Base-by-base conservation (phyloP, 1,140 invertebrate genomes). In the Macrotrachela quadricornifera region DNA sequence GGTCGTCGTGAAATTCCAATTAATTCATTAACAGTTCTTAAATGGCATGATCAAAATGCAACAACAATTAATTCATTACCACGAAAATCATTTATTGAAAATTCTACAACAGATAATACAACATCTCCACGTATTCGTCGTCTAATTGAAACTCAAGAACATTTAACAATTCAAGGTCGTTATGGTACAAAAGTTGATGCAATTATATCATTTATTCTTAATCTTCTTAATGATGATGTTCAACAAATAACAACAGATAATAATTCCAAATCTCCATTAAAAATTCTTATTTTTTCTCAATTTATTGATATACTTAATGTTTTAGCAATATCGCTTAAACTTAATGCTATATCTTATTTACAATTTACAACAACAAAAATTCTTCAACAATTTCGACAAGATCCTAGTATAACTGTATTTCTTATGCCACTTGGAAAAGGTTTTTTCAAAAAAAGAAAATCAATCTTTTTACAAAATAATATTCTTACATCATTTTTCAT, bases 231-330 rank as follows among this genome's bases (percentile, higher is more conserved):
- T 42, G 18, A 21, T 36, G 14, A 17, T 45, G 1, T 43, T 43
- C 44, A 13, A 30, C 3, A 46, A 52, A 9, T 4, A 42, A 17
- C 17, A 50, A 45, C 38, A 21, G 11, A 1, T 6, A 38, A n/a
- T 50, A n/a, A 46, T 47, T 37, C 10, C 43, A 17, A 38, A 18
- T 12, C 15, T 50, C n/a, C 9, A 1, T 1, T n/a, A 3, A 39
- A 42, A 42, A 12, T 50, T 50, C 9, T 50, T 40, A 10, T 58
- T 53, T 58, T 57, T 48, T 63, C 65, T 46, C 60, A 75, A 67
- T 83, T 80, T 80, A 59, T 64, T 8, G 69, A 73, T 51, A 76
- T 82, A 1, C 63, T 83, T 36, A 70, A 76, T 55, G 66, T 79
- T 21, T 65, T 83, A 14, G 69, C 65, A 4, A 63, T 66, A 42